Base-by-base conservation (phyloP, 2,888 invertebrate genomes). In the Lochmaea capreae region DNA sequence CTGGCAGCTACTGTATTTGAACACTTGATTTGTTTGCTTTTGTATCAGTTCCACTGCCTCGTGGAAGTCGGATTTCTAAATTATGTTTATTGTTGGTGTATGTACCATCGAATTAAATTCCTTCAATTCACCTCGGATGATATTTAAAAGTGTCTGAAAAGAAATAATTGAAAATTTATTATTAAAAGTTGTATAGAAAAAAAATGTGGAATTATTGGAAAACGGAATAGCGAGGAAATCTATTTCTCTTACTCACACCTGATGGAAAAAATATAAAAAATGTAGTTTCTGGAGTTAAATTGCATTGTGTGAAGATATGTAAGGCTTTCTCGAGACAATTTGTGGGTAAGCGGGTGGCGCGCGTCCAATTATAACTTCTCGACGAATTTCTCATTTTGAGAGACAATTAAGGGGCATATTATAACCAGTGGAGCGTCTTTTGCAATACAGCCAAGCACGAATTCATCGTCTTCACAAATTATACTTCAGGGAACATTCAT, bases 331-430 rank as follows among this genome's bases (percentile, higher is more conserved):
- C 79, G 80, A 82, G 82, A 81, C 80, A 71, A 58, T 71, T 71
- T 71, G 79, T 80, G 78, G 81, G 79, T 77, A 78, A 76, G 68
- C 77, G 82, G 81, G 81, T 81, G 82, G 82, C 85, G 86, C 87
- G 87, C 87, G 88, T 88, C 88, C 88, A 88, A 89, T 88, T 89
- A 89, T 88, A 89, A 89, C 87, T 89, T 88, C 87, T 86, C 87
- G 87, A 87, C 88, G 89, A 88, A 89, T 89, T 89, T 89, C 89
- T 88, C 88, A 89, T 88, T 88, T 88, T 87, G 87, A 87, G 87
- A 88, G 88, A 88, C 73, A 76, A 76, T 89, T 88, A 89, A 88
- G 88, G 87, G 87, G 87, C 88, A 88, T 88, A 88, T 88, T 88
- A 88, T 87, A 88, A 87, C 85, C 87, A 84, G 84, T 84, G 85